These are phyloP conservation scores for Dermolepida albohirtum DNA, from an alignment of 2,888 invertebrate species.

Conservation along the genomic window DNA sequence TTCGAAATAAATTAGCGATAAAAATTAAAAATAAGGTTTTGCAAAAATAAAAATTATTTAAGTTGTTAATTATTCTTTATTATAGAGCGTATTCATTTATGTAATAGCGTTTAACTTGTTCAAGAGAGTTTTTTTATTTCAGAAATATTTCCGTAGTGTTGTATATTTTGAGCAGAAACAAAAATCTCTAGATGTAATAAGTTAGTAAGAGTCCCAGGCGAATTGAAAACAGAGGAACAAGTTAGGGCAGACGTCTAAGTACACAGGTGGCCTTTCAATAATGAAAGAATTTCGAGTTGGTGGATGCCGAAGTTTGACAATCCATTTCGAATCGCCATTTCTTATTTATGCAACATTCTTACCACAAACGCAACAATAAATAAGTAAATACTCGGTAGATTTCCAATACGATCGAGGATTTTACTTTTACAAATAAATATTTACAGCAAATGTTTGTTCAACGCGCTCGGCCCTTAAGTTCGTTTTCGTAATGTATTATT, in stretches of 20 bases:
- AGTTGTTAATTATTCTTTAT: too few relatives aligned
- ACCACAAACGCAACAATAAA: conserved; percentile 49
- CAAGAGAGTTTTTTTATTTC: too few relatives aligned
- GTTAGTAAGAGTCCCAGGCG: conserved; percentile 32
- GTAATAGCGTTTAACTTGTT: too few relatives aligned
- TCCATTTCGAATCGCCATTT: conserved; percentile 51
- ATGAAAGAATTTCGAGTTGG: conserved; percentile 48
- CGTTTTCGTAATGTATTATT: conserved; percentile 26
- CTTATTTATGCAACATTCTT: conserved; percentile 50
- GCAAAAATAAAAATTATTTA: too few relatives aligned
- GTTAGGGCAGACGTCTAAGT: conserved; percentile 45
- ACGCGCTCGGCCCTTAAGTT: not conserved
- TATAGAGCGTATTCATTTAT: too few relatives aligned
- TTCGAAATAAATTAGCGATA: too few relatives aligned
- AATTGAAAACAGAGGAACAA: conserved; percentile 26
- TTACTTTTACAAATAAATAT: conserved; percentile 26
- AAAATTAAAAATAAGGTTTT: too few relatives aligned
- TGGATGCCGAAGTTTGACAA: conserved; percentile 46
- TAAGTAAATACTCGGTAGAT: conserved; percentile 45
- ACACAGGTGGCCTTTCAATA: conserved; percentile 54
- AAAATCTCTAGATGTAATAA: conserved; percentile 39
- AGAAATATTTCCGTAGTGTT: conserved; percentile 1
- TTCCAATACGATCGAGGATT: conserved; percentile 31
- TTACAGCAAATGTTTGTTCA: conserved; percentile 9
- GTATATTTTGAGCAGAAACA: conserved; percentile 3